Base-by-base conservation (phyloP, 1,140 invertebrate genomes). In the Anthonomus grandis region DNA sequence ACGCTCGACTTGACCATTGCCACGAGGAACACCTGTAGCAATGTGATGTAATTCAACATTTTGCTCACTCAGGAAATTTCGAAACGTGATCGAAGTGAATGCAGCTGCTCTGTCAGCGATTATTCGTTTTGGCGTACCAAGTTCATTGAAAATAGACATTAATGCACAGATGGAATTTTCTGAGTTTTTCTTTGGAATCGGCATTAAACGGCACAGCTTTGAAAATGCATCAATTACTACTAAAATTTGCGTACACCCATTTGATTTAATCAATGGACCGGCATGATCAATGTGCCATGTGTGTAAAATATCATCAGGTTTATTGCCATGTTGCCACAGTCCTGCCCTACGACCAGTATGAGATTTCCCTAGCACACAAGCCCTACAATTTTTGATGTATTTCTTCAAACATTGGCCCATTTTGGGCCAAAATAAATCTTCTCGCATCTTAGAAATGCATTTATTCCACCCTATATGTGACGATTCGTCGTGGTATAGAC, bases 211-310 rank as follows among this genome's bases (percentile, higher is more conserved):
- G 19, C 1, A 36, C 21, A n/a, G 13, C 18, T 56, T 56, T 5
- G 25, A 48, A 15, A 13, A 56, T 8, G 45, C 25, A 52, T 52
- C 46, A 13, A 56, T 51, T 4, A 56, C 24, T 5, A 57, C 54
- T 18, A 57, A 25, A 45, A 59, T 59, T 25, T 59, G 56, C 1
- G 50, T 59, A 18, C 39, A 59, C 4, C 54, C 54, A 38, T 38
- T 18, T 6, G n/a, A n/a, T n/a, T n/a, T n/a, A n/a, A n/a, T n/a
- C n/a, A n/a, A n/a, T n/a, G n/a, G n/a, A n/a, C n/a, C n/a, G n/a
- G n/a, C n/a, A n/a, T n/a, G n/a, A n/a, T n/a, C n/a, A n/a, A n/a
- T n/a, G n/a, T n/a, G n/a, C n/a, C n/a, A n/a, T n/a, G n/a, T n/a
- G n/a, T n/a, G n/a, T n/a, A n/a, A n/a, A n/a, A 36, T 37, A 12